A percentile compares a stretch with the other conserved stretches of the same genome.
Evolutionary conservation across 64 coral and sea anemone species (phyloP).

Genomic region (Astreopora myriophthalma): DNA sequence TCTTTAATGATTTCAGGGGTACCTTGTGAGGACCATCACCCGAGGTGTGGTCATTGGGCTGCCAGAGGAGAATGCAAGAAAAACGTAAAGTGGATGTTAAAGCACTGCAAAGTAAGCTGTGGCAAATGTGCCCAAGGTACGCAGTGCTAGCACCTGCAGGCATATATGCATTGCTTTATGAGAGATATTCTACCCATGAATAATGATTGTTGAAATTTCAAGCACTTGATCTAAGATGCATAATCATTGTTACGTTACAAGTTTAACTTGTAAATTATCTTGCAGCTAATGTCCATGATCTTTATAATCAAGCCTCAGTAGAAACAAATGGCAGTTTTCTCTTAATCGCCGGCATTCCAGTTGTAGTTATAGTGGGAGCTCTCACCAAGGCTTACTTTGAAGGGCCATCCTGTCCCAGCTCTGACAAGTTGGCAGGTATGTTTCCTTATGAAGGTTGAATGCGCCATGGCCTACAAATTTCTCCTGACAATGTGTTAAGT

Average conservation of each 20-base stretch:
- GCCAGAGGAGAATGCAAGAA: constrained; percentile 67
- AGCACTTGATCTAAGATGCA: too few species aligned
- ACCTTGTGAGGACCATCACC: constrained; percentile 61
- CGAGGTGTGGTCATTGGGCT: constrained; percentile 58
- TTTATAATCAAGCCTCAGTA: constrained; percentile 1
- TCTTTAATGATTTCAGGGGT: too few species aligned
- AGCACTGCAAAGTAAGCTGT: constrained; percentile 60
- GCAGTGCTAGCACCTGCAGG: neutral
- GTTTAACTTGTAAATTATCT: too few species aligned
- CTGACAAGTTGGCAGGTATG: constrained; percentile 47
- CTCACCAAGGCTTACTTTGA: constrained; percentile 35
- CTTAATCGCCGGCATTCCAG: neutral
- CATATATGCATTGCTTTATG: too few species aligned
- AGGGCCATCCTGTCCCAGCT: constrained; percentile 57
- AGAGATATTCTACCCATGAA: too few species aligned
- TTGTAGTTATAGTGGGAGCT: constrained; percentile 7
- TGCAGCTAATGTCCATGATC: constrained; percentile 68
- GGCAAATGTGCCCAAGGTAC: constrained; percentile 66
- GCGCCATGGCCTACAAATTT: too few species aligned
- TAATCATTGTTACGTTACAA: too few species aligned
- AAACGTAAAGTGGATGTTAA: constrained; percentile 63
- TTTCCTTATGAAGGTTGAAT: neutral
- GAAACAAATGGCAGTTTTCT: neutral
- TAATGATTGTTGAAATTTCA: neutral
- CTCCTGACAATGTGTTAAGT: too few species aligned